phyloP scores from a whole-genome alignment of 1,140 invertebrate species.

The Drosophila grimshawi region DNA sequence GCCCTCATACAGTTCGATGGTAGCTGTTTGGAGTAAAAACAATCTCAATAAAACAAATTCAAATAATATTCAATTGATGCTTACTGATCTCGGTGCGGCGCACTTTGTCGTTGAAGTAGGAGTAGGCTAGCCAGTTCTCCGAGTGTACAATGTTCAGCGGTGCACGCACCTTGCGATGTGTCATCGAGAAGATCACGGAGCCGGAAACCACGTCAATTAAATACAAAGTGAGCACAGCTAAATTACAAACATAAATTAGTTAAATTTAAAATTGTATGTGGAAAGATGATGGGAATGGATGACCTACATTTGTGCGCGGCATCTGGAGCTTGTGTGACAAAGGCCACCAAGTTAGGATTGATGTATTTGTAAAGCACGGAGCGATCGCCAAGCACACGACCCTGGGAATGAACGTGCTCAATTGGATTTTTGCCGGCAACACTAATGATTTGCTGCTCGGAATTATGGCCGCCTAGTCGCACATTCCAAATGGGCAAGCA shows the following conservation, averaged over 20 bases:
- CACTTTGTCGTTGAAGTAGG: constrained; percentile 97
- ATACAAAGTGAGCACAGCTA: constrained; percentile 89
- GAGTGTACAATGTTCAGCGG: constrained; percentile 96
- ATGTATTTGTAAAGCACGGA: constrained; percentile 99
- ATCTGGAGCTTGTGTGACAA: constrained; percentile 92
- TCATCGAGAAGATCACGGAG: constrained; percentile 89
- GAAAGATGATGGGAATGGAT: neutral
- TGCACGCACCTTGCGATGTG: constrained; percentile 91
- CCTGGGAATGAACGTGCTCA: constrained; percentile 98
- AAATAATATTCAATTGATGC: neutral
- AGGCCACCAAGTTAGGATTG: constrained; percentile 97
- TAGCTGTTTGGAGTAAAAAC: constrained; percentile 85
- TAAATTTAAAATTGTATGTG: neutral
- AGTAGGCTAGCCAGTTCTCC: constrained; percentile 98
- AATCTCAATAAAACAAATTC: neutral
- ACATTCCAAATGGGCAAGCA: constrained; percentile 89
- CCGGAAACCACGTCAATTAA: constrained; percentile 97
- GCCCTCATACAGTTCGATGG: constrained; percentile 98
- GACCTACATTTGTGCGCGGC: constrained; percentile 89
- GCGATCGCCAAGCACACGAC: constrained; percentile 96
- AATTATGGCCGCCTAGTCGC: constrained; percentile 87
- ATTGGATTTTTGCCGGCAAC: constrained; percentile 89
- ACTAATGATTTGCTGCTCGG: constrained; percentile 88
- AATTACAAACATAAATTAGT: neutral
- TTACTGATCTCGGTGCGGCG: constrained; percentile 93